Evolutionary conservation across 2,888 invertebrate species (phyloP), one percentile per base, ranked within the genome.

Genomic region (Ophion ventricosus): DNA sequence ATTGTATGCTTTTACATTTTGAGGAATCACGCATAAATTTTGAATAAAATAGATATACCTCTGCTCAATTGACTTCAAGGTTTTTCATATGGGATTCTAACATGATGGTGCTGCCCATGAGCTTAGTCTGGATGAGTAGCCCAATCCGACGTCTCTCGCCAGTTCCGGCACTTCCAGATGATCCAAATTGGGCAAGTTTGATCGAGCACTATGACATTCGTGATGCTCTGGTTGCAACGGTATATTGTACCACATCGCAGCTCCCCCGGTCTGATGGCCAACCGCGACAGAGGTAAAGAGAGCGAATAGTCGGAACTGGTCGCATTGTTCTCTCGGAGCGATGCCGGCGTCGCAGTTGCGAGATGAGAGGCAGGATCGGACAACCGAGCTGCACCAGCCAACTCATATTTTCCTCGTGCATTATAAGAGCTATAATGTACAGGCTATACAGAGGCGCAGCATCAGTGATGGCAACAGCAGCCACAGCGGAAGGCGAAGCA

Each of bases 351-450:
- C 74, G 81, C 66, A 63, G 78, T 82, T 56, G 84, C 40, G 66
- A 82, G 82, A 84, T 84, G 84, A 84, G 84, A 75, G 74, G 84
- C 66, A 35, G 82, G 72, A 79, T 82, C 84, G 79, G 70, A 72
- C 78, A 67, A 67, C 56, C 57, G 57, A 79, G 74, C 29, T 23
- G 67, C 56, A 69, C 59, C 29, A 66, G 81, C 54, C 74, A 49
- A 78, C 84, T 84, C 84, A 84, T 84, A 84, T 84, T 80, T 80
- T 84, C 72, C 75, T 75, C 61, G 82, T 79, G 84, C 61, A 82
- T 84, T 82, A 84, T 79, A 84, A 78, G 66, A 73, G 80, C 73
- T 73, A 73, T 66, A 80, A 66, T 80, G 57, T 66, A 79, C 63
- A 64, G 40, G 67, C 43, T 56, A 69, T 49, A 49, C 56, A 84